A percentile compares a stretch with the other conserved stretches of the same genome.
phyloP scores from a whole-genome alignment of 1,140 invertebrate genomes.

The Vanessa tameamea region DNA sequence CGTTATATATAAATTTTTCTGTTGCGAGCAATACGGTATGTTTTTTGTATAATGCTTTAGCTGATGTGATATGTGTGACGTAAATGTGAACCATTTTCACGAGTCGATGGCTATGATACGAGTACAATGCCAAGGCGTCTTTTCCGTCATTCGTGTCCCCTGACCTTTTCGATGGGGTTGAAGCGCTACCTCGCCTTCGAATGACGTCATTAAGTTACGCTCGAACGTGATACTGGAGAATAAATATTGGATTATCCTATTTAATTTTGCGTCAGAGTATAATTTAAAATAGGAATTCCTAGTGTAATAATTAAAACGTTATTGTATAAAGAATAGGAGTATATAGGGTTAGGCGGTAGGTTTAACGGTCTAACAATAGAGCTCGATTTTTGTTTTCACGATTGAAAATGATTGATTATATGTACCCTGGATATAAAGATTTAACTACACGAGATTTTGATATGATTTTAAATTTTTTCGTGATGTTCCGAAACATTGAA shows the following conservation, averaged over 20 bases:
- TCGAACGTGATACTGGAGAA: slow-evolving; percentile 14
- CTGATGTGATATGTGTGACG: slow-evolving; percentile 19
- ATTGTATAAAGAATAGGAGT: too few relatives aligned
- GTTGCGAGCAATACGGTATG: background rate
- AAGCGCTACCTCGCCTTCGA: slow-evolving; percentile 39
- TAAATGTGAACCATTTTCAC: slow-evolving; percentile 25
- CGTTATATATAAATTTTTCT: background rate
- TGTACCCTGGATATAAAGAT: too few relatives aligned
- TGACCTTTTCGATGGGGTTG: slow-evolving; percentile 56
- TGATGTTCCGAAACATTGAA: too few relatives aligned
- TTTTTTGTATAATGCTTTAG: slow-evolving; percentile 4
- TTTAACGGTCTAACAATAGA: too few relatives aligned
- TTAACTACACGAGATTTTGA: too few relatives aligned
- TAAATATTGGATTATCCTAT: slow-evolving; percentile 21
- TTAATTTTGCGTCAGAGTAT: background rate
- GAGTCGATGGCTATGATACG: slow-evolving; percentile 24
- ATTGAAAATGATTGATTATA: too few relatives aligned
- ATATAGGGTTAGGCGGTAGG: too few relatives aligned
- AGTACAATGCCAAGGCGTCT: slow-evolving; percentile 45
- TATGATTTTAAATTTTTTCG: too few relatives aligned
- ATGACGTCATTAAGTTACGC: slow-evolving; percentile 41
- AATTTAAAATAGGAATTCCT: background rate
- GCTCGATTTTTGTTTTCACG: too few relatives aligned
- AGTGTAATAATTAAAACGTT: background rate
- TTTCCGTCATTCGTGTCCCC: slow-evolving; percentile 44